Evolutionary conservation across 2,113 vertebrate genomes (phyloP), one percentile per base, ranked within the genome.

Genomic region (Sebastes schlegelii): DNA sequence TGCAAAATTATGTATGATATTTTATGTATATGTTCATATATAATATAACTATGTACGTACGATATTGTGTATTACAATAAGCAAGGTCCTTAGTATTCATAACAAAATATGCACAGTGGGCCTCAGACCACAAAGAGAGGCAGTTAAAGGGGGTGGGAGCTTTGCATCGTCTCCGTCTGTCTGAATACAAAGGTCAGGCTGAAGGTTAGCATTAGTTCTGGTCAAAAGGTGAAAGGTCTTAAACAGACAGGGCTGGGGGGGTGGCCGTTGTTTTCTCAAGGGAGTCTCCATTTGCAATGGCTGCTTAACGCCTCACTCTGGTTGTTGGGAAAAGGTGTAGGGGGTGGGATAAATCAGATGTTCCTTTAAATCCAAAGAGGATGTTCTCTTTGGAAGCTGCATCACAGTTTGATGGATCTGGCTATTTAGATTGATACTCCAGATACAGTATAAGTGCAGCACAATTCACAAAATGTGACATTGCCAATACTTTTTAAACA

Each of bases 191-290:
- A 91, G 80, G 77, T 84, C 79, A 84, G 69, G 43, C 65, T 89
- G 70, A 87, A 86, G 77, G 90, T 78, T 83, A 21, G 26, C 17
- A 58, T 91, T 90, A 78, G 86, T 82, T 89, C 74, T 77, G 85
- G 82, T 89, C 71, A 85, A 77, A 79, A 60, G 87, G 87, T 87
- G 61, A 86, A 90, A 88, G 86, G 83, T 91, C 11, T 40, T 77
- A 76, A 90, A 92, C 78, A 74, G 85, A 80, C 74, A 17, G 40
- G 43, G 34, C 34, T 4, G n/a, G 11, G 0, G 12, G 64, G 42
- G 13, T 49, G 17, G 52, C 23, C n/a, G 8, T 83, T 78, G 81
- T 88, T 89, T 83, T 75, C 80, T 91, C 80, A 82, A 68, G 77
- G 79, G 85, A 85, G 69, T 72, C 76, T 77, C 19, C 49, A 80